Evolutionary conservation across 2,797 vertebrate species (phyloP).

Genomic region (Anableps anableps): DNA sequence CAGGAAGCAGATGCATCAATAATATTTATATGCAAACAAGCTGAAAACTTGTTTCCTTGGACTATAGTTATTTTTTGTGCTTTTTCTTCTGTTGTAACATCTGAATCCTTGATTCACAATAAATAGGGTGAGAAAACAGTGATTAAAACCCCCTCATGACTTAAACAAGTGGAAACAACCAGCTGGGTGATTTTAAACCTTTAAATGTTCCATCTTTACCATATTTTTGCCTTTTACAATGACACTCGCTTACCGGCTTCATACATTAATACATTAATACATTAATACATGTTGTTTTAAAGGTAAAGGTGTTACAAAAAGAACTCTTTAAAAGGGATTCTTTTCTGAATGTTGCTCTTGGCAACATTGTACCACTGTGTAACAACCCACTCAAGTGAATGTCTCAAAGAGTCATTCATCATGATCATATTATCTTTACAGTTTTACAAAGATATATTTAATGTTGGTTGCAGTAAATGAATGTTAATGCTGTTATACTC

Average conservation of each 20-base stretch:
- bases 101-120: neutral
- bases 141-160: too few relatives aligned
- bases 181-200: too few relatives aligned
- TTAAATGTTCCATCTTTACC: too few relatives aligned
- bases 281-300: neutral
- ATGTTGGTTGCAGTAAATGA: neutral
- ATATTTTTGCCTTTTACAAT: too few relatives aligned
- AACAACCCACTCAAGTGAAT: neutral
- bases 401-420: neutral
- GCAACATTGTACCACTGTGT: neutral
- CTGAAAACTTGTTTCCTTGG: neutral
- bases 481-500: neutral
- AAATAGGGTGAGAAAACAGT: too few relatives aligned
- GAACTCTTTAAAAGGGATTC: neutral
- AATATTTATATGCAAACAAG: constrained; percentile 22
- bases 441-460: neutral
- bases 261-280: too few relatives aligned
- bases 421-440: neutral
- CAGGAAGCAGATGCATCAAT: constrained; percentile 2
- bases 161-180: too few relatives aligned
- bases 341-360: neutral
- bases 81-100: neutral
- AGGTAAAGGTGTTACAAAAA: neutral
- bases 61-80: neutral
- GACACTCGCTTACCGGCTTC: too few relatives aligned